A percentile compares a stretch with the other conserved stretches of the same genome.
These are phyloP conservation scores for Cyphomyrus discorhynchus DNA, from an alignment of 2,113 vertebrate species.

Conservation along the genomic window DNA sequence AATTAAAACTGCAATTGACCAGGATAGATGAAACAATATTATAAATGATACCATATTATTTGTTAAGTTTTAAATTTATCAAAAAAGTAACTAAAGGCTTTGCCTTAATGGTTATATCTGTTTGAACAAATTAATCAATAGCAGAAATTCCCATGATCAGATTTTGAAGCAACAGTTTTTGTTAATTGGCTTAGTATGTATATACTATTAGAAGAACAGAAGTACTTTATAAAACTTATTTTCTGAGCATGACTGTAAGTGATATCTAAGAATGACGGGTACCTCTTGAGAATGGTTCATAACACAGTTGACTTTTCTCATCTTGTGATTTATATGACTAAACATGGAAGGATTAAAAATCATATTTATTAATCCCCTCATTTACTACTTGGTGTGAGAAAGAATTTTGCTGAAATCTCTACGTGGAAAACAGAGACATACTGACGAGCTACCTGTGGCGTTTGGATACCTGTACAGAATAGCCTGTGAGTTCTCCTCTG, in stretches of 20 bases:
- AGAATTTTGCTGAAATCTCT: not conserved
- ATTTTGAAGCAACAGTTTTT: not conserved
- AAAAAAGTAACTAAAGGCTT: not conserved
- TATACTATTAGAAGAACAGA: not conserved
- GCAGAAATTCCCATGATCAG: not conserved
- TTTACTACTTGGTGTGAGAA: not conserved
- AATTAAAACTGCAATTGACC: not conserved
- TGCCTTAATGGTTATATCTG: not conserved
- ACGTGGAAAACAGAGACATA: not conserved
- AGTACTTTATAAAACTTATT: not conserved
- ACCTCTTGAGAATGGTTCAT: not conserved
- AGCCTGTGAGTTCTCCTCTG: not conserved
- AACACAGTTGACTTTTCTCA: not conserved
- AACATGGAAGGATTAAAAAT: not conserved
- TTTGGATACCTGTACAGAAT: not conserved
- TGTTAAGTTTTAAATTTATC: not conserved
- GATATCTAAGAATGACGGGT: not conserved
- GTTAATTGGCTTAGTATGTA: not conserved
- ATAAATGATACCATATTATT: not conserved
- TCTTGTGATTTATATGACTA: not conserved
- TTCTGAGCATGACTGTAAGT: not conserved
- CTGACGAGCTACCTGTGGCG: not conserved
- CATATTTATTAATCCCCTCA: not conserved
- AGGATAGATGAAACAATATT: not conserved
- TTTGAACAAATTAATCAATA: not conserved